Percentiles rank a stretch among this genome's conserved stretches.
These are phyloP conservation scores for Limnodromus scolopaceus DNA, from an alignment of 2,797 vertebrate species.

Conservation along the genomic window DNA sequence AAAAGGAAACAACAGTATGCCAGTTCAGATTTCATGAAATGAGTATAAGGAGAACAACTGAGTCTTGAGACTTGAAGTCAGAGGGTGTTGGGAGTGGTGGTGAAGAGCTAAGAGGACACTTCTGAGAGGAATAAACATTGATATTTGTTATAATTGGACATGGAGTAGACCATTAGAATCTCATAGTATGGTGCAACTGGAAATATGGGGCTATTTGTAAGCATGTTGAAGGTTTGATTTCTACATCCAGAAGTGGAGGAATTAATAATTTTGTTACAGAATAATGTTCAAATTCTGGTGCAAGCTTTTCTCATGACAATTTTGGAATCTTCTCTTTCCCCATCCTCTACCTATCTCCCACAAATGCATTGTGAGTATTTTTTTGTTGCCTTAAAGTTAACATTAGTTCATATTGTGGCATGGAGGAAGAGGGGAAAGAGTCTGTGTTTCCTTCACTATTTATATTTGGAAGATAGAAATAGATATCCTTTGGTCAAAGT, in stretches of 20 bases:
- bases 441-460: background rate
- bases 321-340: background rate
- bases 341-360: background rate
- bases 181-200: background rate
- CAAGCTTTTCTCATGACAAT: background rate
- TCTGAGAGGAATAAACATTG: background rate
- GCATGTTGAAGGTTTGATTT: background rate
- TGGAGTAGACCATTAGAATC: background rate
- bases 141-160: background rate
- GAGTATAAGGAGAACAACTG: background rate
- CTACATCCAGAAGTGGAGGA: background rate
- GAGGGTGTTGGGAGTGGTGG: background rate
- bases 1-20: background rate
- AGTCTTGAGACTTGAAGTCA: background rate
- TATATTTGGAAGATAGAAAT: background rate
- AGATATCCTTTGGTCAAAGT: background rate
- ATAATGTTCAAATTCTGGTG: background rate
- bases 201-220: background rate
- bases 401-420: background rate
- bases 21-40: background rate
- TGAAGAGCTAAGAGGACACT: background rate
- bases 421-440: background rate
- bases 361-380: background rate
- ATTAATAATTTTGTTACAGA: background rate
- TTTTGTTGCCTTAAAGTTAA: background rate